Evolutionary conservation across 2,113 vertebrate species (phyloP).

Genomic region (rabbit (Oryctolagus cuniculus)): DNA sequence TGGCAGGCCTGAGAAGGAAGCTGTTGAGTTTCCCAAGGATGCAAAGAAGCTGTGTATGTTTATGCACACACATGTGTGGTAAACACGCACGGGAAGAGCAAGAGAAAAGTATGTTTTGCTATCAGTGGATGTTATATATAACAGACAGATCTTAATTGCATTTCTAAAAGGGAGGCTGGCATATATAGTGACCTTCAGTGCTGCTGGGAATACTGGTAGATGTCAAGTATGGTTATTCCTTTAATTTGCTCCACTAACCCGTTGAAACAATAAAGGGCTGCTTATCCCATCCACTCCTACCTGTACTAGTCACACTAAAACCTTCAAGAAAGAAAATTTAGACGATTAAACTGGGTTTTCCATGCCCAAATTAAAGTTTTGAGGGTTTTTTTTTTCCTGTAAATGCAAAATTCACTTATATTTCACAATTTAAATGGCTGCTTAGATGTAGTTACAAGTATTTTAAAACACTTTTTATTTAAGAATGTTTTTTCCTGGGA

Average conservation of each 20-base stretch:
- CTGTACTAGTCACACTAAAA: slow-evolving; percentile 1
- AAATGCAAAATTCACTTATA: not conserved
- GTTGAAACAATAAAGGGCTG: not conserved
- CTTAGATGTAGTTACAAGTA: slow-evolving; percentile 1
- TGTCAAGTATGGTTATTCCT: not conserved
- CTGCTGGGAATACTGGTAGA: not conserved
- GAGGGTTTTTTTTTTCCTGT: not conserved
- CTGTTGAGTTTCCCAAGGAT: not conserved
- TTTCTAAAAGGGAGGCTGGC: not conserved
- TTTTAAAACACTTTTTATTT: not conserved
- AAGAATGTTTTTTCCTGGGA: not conserved
- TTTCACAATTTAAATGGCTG: slow-evolving; percentile 21
- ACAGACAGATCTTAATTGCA: not conserved
- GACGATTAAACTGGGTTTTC: slow-evolving; percentile 13
- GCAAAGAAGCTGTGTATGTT: not conserved
- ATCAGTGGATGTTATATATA: not conserved
- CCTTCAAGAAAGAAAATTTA: slow-evolving; percentile 31
- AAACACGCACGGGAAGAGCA: not conserved
- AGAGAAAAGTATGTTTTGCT: not conserved
- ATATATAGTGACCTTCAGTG: not conserved
- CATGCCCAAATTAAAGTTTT: not conserved
- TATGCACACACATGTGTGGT: not conserved
- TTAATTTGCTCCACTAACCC: not conserved
- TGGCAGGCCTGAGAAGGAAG: not conserved
- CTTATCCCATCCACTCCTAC: not conserved